Evolutionary conservation across 2,888 invertebrate genomes (phyloP), one percentile per base, ranked within the genome.

Genomic region (Mythimna ferrago): DNA sequence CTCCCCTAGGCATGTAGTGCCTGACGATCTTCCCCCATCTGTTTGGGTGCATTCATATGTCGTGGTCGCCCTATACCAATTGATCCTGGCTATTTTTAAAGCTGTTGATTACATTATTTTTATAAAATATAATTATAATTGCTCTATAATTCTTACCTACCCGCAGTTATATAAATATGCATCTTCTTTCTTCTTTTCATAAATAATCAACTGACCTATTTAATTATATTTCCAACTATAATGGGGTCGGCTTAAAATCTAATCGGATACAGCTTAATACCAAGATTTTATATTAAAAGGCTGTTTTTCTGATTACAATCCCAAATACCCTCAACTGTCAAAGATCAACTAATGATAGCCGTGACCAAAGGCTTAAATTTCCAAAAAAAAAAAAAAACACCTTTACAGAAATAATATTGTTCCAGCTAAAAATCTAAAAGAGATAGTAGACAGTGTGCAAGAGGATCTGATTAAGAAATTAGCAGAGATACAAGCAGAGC

Each of bases 401-500:
- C 26, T 26, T 26, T 54, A 74, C 54, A 35, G 60, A 51, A 14
- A 54, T 44, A 61, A 21, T 66, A 65, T 76, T 78, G 11, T 92
- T 92, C 4, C 86, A 96, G 96, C 96, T 21, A 95, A 93, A 89
- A 96, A 94, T 76, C 87, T 96, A 11, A 96, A 94, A 89, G 96
- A 96, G 89, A 96, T 96, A 54, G 93, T 96, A 2, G 94, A 94
- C 78, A 96, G 95, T 73, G 96, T 96, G 14, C 95, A 95, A 91
- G 93, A 93, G 83, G 96, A 96, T 79, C 86, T 96, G 4, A 87
- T 95, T 41, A 94, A 92, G 78, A 96, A 96, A 85, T 81, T 96
- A 35, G 93, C 94, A 88, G 94, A 94, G 87, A 84, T 94, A 48
- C 90, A 94, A 84, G 89, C 91, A 16, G 93, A 94, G 81, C 90